Conservation (phyloP, 2,888 invertebrate species). For the Drosophila robusta region DNA sequence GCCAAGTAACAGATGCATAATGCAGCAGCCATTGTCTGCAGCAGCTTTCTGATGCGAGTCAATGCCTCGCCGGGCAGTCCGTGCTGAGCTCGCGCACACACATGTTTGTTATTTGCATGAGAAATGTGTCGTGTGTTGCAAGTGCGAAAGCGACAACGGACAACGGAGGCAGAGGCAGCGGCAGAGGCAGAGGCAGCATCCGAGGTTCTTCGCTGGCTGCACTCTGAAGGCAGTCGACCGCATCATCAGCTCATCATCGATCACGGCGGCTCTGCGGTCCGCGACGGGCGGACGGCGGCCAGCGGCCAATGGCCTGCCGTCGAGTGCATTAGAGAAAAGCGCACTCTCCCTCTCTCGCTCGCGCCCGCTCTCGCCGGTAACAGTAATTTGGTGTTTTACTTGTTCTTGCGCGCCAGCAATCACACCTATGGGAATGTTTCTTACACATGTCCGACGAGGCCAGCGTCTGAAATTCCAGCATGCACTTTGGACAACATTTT, state of each 20-base stretch:
- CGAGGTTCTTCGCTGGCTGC: constrained; percentile 31
- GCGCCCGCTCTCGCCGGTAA: constrained; percentile 46
- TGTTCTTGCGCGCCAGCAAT: constrained; percentile 79
- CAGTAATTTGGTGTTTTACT: constrained; percentile 80
- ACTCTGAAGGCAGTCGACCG: constrained; percentile 52
- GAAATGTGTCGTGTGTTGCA: constrained; percentile 56
- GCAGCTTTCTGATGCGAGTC: constrained; percentile 36
- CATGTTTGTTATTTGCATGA: constrained; percentile 62
- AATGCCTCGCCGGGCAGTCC: constrained; percentile 27
- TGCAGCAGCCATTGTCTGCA: constrained; percentile 8
- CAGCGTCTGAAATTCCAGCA: constrained; percentile 67
- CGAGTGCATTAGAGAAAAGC: constrained; percentile 58
- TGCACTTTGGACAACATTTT: constrained; percentile 77
- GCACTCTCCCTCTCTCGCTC: constrained; percentile 5
- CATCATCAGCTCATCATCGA: constrained; percentile 74
- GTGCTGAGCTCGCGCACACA: not conserved
- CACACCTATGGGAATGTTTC: constrained; percentile 80
- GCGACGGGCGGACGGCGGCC: constrained; percentile 17
- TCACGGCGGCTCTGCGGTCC: constrained; percentile 63
- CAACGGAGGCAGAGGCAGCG: not conserved
- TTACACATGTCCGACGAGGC: constrained; percentile 68
- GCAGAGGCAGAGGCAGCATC: constrained; percentile 16
- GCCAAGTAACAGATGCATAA: constrained; percentile 33
- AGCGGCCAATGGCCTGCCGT: constrained; percentile 53
- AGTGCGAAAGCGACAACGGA: constrained; percentile 58